A percentile compares a stretch with the other conserved stretches of the same genome.
Evolutionary conservation across 2,888 invertebrate genomes (phyloP).

Genomic region (Brassicogethes aeneus): DNA sequence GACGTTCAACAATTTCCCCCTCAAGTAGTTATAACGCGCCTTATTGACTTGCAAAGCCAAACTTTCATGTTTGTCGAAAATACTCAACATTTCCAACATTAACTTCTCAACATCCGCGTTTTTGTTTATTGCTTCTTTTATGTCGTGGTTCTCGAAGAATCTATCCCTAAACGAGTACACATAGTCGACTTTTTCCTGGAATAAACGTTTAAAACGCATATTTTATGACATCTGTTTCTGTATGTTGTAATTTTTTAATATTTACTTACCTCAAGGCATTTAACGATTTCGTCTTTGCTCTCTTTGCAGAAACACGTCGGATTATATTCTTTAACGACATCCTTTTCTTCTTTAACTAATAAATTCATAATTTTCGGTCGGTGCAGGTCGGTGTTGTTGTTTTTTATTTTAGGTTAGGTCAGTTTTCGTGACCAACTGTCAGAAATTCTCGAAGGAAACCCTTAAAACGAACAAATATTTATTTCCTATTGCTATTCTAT

Average conservation of each 20-base stretch:
- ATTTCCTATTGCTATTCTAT: no score
- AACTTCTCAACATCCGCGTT: constrained; percentile 54
- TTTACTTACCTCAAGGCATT: constrained; percentile 28
- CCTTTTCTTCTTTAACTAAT: constrained; percentile 9
- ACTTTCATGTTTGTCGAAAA: constrained; percentile 61
- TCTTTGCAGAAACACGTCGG: constrained; percentile 15
- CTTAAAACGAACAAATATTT: no score
- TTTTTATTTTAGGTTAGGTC: constrained; percentile 11
- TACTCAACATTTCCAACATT: constrained; percentile 49
- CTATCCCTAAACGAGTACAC: constrained; percentile 65
- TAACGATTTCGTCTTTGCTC: constrained; percentile 21
- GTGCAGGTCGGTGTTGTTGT: constrained; percentile 9
- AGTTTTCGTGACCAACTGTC: neutral
- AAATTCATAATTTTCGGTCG: constrained; percentile 1
- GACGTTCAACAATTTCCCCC: constrained; percentile 69
- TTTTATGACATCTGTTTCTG: constrained; percentile 16
- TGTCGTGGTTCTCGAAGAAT: constrained; percentile 66
- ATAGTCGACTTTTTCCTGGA: constrained; percentile 56
- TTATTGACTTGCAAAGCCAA: constrained; percentile 23
- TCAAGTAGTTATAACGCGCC: constrained; percentile 53
- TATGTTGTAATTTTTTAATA: constrained; percentile 19
- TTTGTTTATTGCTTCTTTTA: constrained; percentile 60
- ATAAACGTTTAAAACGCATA: constrained; percentile 17
- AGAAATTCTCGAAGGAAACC: neutral
- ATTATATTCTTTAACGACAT: constrained; percentile 9